Conservation (phyloP, 2,113 vertebrate species). For the Leucoraja erinaceus region DNA sequence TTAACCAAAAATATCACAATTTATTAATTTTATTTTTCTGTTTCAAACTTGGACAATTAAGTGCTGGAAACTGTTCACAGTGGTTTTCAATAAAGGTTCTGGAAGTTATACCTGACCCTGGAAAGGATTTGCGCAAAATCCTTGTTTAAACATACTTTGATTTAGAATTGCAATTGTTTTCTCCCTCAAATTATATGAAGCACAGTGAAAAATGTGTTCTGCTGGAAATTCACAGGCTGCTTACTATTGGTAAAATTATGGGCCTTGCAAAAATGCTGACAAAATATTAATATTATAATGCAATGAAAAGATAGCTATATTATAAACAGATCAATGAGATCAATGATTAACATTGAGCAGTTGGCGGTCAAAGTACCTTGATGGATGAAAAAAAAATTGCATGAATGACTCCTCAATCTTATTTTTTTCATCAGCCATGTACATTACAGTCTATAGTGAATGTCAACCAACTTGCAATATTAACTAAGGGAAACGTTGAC, state of each 20-base stretch:
- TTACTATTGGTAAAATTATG: slow-evolving; percentile 33
- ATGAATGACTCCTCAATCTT: background rate
- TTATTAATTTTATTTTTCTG: background rate
- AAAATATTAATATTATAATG: slow-evolving; percentile 42
- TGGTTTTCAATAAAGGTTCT: background rate
- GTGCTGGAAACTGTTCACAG: background rate
- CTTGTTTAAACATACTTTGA: slow-evolving; percentile 41
- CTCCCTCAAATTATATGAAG: slow-evolving; percentile 32
- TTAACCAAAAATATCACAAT: background rate
- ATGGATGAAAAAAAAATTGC: background rate
- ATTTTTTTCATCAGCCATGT: background rate
- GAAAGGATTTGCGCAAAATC: slow-evolving; percentile 39
- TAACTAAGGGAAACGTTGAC: background rate
- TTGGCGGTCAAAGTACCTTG: background rate
- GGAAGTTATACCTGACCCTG: background rate
- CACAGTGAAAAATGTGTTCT: slow-evolving; percentile 29
- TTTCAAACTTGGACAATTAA: background rate
- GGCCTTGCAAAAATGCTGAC: slow-evolving; percentile 37
- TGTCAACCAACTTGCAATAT: background rate
- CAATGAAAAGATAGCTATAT: slow-evolving; percentile 36
- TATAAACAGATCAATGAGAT: slow-evolving; percentile 5
- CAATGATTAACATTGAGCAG: background rate
- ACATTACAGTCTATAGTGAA: background rate
- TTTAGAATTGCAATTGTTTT: slow-evolving; percentile 38
- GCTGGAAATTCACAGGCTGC: slow-evolving; percentile 35